phyloP scores from a whole-genome alignment of 1,140 invertebrate species.

The Solenopsis invicta region DNA sequence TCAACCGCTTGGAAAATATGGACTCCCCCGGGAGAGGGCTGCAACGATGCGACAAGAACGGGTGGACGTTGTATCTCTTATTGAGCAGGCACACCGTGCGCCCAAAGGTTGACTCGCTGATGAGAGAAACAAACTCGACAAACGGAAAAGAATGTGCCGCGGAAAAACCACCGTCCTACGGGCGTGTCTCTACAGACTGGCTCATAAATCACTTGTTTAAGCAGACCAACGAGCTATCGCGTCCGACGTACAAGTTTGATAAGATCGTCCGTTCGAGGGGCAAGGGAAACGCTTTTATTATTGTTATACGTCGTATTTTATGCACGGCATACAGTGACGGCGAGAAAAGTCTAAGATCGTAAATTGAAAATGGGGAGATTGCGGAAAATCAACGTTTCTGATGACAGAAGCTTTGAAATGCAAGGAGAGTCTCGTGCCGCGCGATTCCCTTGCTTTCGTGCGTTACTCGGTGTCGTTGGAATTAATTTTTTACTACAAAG shows the following conservation, averaged over 20 bases:
- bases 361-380: neutral
- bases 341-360: neutral
- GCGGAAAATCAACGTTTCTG: neutral
- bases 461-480: neutral
- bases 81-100: neutral
- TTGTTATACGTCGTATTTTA: conserved; percentile 3
- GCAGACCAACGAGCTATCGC: neutral
- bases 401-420: neutral
- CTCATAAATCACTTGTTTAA: conserved; percentile 54
- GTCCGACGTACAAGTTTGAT: neutral
- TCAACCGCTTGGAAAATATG: conserved; percentile 15
- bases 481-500: neutral
- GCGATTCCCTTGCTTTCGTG: neutral
- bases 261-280: neutral
- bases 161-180: neutral
- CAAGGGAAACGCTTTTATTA: neutral
- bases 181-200: neutral
- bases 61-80: conserved; percentile 38
- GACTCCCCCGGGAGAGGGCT: neutral
- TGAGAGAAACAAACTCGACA: neutral
- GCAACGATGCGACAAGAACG: conserved; percentile 43
- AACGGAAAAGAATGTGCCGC: conserved; percentile 20
- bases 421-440: neutral
- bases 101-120: neutral
- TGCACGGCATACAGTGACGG: neutral